Base-by-base conservation (phyloP, 1,140 invertebrate species). In the Hylyphantes graminicola region DNA sequence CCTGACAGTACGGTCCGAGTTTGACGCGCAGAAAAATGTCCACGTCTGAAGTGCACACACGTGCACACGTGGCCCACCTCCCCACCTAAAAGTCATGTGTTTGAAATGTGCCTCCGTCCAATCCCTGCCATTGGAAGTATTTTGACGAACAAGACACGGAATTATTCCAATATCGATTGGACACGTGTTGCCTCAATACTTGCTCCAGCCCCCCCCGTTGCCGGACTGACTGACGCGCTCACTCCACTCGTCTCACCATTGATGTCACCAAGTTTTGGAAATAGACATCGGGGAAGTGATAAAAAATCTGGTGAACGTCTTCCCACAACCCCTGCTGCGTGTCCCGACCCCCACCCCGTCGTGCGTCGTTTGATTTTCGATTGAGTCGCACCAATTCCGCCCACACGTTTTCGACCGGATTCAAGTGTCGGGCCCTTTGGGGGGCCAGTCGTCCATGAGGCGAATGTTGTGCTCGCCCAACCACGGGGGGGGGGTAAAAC, bases 361-460 rank as follows among this genome's bases (percentile, higher is more conserved):
- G 8, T 55, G 5, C 2, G 7, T 17, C 51, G n/a, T n/a, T n/a
- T n/a, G n/a, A n/a, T n/a, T n/a, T n/a, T 73, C 15, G 7, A 65
- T n/a, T 35, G 0, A 12, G 17, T 17, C 76, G 5, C 8, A 55
- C 76, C 12, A 79, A 17, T 79, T 79, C 76, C 2, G 54, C 74
- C 83, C 83, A 85, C 0, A 0, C n/a, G n/a, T n/a, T n/a, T n/a
- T n/a, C n/a, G n/a, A n/a, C n/a, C n/a, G n/a, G n/a, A n/a, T n/a
- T n/a, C n/a, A n/a, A n/a, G n/a, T n/a, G n/a, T n/a, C n/a, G n/a
- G n/a, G n/a, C n/a, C n/a, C n/a, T n/a, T n/a, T n/a, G n/a, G 64
- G 74, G 0, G 83, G 83, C 76, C 83, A 85, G 0, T 79, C 15
- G 2, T 67, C 12, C 13, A 61, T 19, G 8, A 59, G 0, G 8